Evolutionary conservation across 2,113 vertebrate species (phyloP).

Genomic region (Empidonax traillii): DNA sequence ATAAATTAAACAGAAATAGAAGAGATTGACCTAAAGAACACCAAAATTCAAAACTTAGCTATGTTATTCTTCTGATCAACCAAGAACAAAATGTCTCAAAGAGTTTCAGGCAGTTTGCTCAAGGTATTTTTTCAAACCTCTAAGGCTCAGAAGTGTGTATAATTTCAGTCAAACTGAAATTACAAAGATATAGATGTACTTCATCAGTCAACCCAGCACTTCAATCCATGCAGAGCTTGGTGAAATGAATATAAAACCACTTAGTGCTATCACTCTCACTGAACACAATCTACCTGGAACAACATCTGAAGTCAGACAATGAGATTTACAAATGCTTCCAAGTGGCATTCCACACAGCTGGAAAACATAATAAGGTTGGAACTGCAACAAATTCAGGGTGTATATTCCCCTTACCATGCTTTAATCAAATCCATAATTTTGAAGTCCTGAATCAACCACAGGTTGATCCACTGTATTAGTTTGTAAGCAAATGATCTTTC

Average conservation of each 20-base stretch:
- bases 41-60: slow-evolving; percentile 4
- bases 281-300: not conserved
- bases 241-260: not conserved
- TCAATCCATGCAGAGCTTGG: not conserved
- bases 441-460: not conserved
- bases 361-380: not conserved
- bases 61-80: slow-evolving; percentile 1
- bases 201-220: not conserved
- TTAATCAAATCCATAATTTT: not conserved
- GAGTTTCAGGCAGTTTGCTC: slow-evolving; percentile 2
- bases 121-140: not conserved
- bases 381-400: not conserved
- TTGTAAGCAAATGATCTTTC: not conserved
- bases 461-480: not conserved
- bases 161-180: not conserved
- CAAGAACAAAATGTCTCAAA: slow-evolving; percentile 16
- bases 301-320: not conserved
- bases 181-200: not conserved
- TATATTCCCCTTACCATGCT: not conserved
- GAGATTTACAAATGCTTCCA: not conserved
- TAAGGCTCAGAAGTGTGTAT: not conserved
- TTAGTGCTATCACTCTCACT: not conserved
- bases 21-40: not conserved
- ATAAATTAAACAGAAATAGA: not conserved
- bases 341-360: not conserved